These are phyloP conservation scores for Bostrychus sinensis DNA, from an alignment of 2,113 vertebrate genomes.

Conservation along the genomic window DNA sequence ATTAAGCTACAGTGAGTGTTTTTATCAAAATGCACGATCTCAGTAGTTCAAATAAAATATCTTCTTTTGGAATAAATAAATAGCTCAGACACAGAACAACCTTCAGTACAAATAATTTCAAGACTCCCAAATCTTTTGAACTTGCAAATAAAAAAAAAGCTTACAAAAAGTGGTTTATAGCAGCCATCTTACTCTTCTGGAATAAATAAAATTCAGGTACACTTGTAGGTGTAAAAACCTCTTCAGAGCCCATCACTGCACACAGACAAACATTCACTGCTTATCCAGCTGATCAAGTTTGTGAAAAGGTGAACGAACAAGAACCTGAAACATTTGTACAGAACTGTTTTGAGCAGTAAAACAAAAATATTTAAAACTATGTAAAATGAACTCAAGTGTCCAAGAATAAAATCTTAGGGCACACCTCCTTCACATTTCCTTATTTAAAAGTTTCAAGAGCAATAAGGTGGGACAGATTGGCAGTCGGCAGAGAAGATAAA, in stretches of 20 bases:
- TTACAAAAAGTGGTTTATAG: conserved; percentile 27
- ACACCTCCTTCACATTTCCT: conserved; percentile 1
- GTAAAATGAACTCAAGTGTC: not conserved
- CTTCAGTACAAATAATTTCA: conserved; percentile 41
- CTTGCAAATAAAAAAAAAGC: conserved; percentile 2
- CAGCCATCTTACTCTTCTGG: conserved; percentile 41
- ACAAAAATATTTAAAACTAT: conserved; percentile 1
- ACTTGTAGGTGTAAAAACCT: conserved; percentile 31
- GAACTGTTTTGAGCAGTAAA: conserved; percentile 36
- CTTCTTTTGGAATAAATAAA: conserved; percentile 70
- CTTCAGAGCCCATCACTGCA: conserved; percentile 20
- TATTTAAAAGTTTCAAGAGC: conserved; percentile 3
- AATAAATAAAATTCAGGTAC: conserved; percentile 38
- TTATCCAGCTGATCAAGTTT: conserved; percentile 5
- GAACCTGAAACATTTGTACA: conserved; percentile 22
- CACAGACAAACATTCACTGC: conserved; percentile 13
- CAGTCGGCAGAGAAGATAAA: conserved; percentile 1
- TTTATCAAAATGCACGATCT: conserved; percentile 70
- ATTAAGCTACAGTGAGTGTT: conserved; percentile 69
- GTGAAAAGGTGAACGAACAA: conserved; percentile 27
- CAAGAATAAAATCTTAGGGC: not conserved
- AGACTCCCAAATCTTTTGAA: conserved; percentile 32
- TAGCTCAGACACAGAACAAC: conserved; percentile 40
- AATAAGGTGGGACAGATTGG: conserved; percentile 12
- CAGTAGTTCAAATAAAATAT: conserved; percentile 73